These are phyloP conservation scores for Acanthosoma haemorrhoidale DNA, from an alignment of 2,888 invertebrate species.

Conservation along the genomic window DNA sequence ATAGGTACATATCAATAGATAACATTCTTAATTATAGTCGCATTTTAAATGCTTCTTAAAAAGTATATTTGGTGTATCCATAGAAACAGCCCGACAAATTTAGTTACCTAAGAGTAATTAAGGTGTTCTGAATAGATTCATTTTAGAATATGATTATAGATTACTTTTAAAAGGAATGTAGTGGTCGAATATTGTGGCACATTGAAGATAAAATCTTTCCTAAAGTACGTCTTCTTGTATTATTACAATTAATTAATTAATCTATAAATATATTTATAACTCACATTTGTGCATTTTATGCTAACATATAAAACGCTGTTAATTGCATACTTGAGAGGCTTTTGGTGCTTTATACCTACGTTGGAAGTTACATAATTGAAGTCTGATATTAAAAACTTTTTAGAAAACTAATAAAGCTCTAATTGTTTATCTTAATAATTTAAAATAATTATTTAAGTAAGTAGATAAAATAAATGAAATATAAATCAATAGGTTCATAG, in stretches of 20 bases:
- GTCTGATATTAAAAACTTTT: no score
- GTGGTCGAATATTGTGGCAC: constrained; percentile 16
- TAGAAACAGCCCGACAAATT: constrained; percentile 26
- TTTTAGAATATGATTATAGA: constrained; percentile 11
- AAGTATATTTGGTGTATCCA: constrained; percentile 31
- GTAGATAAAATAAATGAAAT: not conserved
- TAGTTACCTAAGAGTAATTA: not conserved
- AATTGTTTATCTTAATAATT: no score
- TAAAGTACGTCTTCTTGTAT: not conserved
- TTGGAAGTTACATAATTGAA: constrained; percentile 3
- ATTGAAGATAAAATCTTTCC: constrained; percentile 2
- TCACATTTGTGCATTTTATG: not conserved
- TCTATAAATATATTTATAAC: not conserved
- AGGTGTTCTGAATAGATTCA: not conserved
- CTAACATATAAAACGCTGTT: no score
- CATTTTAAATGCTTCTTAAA: constrained; percentile 27
- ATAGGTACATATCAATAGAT: constrained; percentile 22
- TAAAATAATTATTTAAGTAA: no score
- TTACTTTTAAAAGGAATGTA: constrained; percentile 20
- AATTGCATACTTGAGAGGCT: not conserved
- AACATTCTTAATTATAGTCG: constrained; percentile 9
- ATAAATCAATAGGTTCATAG: not conserved
- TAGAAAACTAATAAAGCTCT: no score
- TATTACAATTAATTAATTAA: constrained; percentile 3
- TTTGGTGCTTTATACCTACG: not conserved